phyloP scores from a whole-genome alignment of 2,113 vertebrate species.

The Cricetomys ansorgei region DNA sequence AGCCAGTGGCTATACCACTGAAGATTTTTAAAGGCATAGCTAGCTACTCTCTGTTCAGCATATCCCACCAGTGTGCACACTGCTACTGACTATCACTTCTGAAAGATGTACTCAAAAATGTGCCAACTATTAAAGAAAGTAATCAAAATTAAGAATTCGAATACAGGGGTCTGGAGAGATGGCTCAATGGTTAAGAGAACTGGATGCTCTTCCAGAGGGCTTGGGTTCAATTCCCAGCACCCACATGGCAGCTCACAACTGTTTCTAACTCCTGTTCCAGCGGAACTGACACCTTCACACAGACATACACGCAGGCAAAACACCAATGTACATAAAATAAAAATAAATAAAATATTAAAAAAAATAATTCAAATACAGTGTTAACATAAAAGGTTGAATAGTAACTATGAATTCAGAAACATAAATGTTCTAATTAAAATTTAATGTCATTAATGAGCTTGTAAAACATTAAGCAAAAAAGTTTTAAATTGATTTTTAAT shows the following conservation, averaged over 20 bases:
- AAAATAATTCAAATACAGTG: not conserved
- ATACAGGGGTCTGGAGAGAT: too few relatives aligned
- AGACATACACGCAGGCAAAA: too few relatives aligned
- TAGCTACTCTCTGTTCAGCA: not conserved
- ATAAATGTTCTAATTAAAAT: conserved; percentile 41
- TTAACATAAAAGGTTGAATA: not conserved
- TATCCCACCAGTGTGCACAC: not conserved
- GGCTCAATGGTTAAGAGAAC: too few relatives aligned
- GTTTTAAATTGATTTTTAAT: not conserved
- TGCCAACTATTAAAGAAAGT: not conserved
- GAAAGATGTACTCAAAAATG: not conserved
- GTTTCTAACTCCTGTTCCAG: too few relatives aligned
- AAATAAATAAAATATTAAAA: too few relatives aligned
- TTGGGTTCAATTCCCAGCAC: too few relatives aligned
- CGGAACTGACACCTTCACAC: too few relatives aligned
- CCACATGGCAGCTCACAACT: too few relatives aligned
- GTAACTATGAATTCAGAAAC: not conserved
- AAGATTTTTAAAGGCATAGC: not conserved
- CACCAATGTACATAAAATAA: too few relatives aligned
- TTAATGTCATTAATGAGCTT: not conserved
- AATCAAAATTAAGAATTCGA: conserved; percentile 21
- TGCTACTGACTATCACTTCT: not conserved
- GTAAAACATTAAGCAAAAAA: not conserved
- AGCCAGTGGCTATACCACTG: not conserved
- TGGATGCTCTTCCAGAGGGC: too few relatives aligned